These are phyloP conservation scores for Myotis pilosus DNA, from an alignment of 2,797 vertebrate species.

Conservation along the genomic window DNA sequence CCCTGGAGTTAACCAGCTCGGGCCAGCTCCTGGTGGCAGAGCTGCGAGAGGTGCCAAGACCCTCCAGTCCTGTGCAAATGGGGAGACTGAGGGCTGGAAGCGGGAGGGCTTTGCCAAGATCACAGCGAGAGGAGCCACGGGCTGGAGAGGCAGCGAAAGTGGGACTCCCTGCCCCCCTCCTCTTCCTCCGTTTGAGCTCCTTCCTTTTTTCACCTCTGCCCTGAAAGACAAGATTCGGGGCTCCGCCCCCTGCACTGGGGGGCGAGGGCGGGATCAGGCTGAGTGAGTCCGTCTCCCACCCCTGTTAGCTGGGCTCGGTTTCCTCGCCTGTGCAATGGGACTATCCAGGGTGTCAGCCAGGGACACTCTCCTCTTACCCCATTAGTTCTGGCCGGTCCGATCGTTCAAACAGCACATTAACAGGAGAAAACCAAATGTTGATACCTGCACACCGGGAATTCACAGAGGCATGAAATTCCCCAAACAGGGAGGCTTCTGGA, in stretches of 20 bases:
- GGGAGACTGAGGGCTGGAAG: background rate
- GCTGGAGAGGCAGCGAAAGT: rapidly evolving
- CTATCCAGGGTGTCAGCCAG: rapidly evolving
- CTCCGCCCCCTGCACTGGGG: background rate
- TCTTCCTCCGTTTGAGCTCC: background rate
- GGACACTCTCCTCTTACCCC: background rate
- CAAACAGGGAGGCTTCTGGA: background rate
- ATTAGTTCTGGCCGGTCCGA: background rate
- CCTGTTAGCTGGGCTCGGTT: rapidly evolving
- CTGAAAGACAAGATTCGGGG: background rate
- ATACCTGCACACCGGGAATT: background rate
- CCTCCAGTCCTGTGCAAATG: background rate
- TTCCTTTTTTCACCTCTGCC: background rate
- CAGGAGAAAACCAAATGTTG: background rate
- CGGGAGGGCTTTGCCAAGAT: background rate
- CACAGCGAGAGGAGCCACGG: background rate
- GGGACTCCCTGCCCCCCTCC: background rate
- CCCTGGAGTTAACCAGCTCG: slow-evolving; percentile 49
- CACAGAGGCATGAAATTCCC: background rate
- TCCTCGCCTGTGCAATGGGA: background rate
- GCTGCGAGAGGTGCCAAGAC: background rate
- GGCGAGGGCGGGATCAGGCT: background rate
- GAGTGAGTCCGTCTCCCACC: background rate
- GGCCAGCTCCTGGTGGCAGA: background rate
- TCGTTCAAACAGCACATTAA: background rate